phyloP scores from a whole-genome alignment of 2,888 invertebrate species.

The Ochropacha duplaris region DNA sequence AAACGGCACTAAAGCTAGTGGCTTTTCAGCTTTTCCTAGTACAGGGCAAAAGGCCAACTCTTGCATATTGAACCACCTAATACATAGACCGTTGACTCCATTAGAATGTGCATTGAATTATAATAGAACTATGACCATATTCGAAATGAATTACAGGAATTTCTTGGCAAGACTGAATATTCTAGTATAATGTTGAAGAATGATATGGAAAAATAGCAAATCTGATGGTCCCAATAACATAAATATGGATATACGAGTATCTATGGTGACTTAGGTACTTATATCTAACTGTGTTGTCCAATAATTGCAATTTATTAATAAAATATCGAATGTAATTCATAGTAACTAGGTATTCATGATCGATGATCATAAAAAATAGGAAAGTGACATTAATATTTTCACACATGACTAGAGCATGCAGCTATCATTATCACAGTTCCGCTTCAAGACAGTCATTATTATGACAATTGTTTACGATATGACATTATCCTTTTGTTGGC shows the following conservation, averaged over 20 bases:
- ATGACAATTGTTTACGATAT: slow-evolving; percentile 2
- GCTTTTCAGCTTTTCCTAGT: slow-evolving; percentile 21
- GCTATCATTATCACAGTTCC: background rate
- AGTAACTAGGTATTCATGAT: background rate
- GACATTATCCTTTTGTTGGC: slow-evolving; percentile 3
- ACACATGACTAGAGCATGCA: background rate
- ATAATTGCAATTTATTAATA: background rate
- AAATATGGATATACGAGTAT: too few relatives aligned
- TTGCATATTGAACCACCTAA: slow-evolving; percentile 11
- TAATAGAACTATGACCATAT: slow-evolving; percentile 8
- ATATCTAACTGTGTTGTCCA: too few relatives aligned
- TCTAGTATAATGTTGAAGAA: too few relatives aligned
- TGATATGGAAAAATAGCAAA: too few relatives aligned
- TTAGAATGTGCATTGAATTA: slow-evolving; percentile 12
- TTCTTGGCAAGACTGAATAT: background rate
- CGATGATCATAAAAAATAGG: background rate
- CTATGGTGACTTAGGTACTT: too few relatives aligned
- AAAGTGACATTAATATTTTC: background rate
- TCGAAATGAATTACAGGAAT: background rate
- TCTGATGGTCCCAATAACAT: too few relatives aligned
- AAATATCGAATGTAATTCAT: background rate
- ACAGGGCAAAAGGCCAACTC: slow-evolving; percentile 38
- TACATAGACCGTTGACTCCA: background rate
- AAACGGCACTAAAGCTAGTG: slow-evolving; percentile 13
- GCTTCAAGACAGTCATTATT: background rate